Percentiles rank a stretch among this genome's conserved stretches.
Evolutionary conservation across 2,888 invertebrate species (phyloP).

Genomic region (Lottia scabra): DNA sequence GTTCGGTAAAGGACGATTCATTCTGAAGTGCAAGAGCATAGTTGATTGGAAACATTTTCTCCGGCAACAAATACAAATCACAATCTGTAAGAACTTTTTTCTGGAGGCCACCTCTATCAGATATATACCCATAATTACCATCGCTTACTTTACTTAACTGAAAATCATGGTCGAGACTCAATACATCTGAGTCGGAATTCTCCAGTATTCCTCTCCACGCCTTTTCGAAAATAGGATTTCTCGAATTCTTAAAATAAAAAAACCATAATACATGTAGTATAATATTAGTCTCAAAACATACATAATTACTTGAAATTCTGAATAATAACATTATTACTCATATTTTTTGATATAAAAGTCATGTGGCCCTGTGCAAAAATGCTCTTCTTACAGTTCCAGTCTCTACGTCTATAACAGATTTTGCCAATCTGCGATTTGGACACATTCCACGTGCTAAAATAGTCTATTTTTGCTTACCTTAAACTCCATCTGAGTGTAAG

Average conservation of each 20-base stretch:
- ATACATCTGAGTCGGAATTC: constrained; percentile 26
- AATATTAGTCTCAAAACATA: too few relatives aligned
- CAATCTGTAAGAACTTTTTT: constrained; percentile 46
- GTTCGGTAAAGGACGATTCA: constrained; percentile 45
- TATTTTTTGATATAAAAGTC: too few relatives aligned
- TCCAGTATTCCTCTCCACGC: constrained; percentile 37
- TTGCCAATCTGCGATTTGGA: too few relatives aligned
- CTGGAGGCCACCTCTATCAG: constrained; percentile 47
- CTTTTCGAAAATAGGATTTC: constrained; percentile 30
- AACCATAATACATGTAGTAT: too few relatives aligned
- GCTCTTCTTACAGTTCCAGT: background rate
- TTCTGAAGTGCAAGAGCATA: constrained; percentile 55
- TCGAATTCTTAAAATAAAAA: constrained; percentile 36
- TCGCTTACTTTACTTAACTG: constrained; percentile 42
- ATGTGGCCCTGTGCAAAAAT: too few relatives aligned
- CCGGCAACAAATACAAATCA: constrained; percentile 49
- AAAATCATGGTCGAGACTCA: constrained; percentile 28
- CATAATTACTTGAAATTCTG: too few relatives aligned
- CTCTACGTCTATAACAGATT: too few relatives aligned
- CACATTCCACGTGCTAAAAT: too few relatives aligned
- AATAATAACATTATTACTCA: too few relatives aligned
- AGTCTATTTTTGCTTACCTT: constrained; percentile 33
- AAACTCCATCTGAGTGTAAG: constrained; percentile 41
- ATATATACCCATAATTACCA: constrained; percentile 39
- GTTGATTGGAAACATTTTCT: constrained; percentile 47